Conservation (phyloP, 2,113 vertebrate species). For the Misgurnus anguillicaudatus region DNA sequence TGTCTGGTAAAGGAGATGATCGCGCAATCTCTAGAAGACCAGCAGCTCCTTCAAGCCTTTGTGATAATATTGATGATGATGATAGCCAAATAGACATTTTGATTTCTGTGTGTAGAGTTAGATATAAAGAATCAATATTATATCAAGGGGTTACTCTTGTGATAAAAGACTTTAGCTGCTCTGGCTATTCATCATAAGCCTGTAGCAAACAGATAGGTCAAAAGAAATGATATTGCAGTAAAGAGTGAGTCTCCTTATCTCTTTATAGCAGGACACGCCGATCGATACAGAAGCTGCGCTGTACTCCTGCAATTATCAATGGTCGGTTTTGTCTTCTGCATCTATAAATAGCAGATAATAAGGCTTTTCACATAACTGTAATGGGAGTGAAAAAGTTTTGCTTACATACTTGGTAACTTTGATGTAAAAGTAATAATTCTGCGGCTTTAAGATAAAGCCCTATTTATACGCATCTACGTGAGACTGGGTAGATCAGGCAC, state of each 20-base stretch:
- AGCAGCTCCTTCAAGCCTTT: conserved; percentile 85
- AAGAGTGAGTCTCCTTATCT: conserved; percentile 99
- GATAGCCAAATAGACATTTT: conserved; percentile 99
- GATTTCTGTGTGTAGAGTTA: conserved; percentile 99
- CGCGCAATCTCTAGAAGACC: conserved; percentile 68
- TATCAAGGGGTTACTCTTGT: conserved; percentile 99
- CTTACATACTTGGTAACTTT: conserved; percentile 66
- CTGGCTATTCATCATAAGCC: conserved; percentile 99
- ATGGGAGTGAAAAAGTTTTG: conserved; percentile 64
- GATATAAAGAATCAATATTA: conserved; percentile 99
- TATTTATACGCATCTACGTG: too few species aligned
- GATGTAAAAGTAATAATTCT: conserved; percentile 60
- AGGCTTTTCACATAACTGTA: conserved; percentile 79
- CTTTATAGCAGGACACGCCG: conserved; percentile 94
- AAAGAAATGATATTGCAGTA: conserved; percentile 99
- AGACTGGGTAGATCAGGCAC: too few species aligned
- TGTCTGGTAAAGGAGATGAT: conserved; percentile 75
- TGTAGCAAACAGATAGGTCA: conserved; percentile 99
- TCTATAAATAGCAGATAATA: conserved; percentile 99
- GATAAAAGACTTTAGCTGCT: conserved; percentile 99
- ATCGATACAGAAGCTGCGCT: conserved; percentile 98
- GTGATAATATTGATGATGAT: conserved; percentile 99
- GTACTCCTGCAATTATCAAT: conserved; percentile 99
- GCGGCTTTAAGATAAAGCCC: neutral
- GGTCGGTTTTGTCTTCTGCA: conserved; percentile 98